Evolutionary conservation across 2,888 invertebrate genomes (phyloP).

Genomic region (Metellina segmentata): DNA sequence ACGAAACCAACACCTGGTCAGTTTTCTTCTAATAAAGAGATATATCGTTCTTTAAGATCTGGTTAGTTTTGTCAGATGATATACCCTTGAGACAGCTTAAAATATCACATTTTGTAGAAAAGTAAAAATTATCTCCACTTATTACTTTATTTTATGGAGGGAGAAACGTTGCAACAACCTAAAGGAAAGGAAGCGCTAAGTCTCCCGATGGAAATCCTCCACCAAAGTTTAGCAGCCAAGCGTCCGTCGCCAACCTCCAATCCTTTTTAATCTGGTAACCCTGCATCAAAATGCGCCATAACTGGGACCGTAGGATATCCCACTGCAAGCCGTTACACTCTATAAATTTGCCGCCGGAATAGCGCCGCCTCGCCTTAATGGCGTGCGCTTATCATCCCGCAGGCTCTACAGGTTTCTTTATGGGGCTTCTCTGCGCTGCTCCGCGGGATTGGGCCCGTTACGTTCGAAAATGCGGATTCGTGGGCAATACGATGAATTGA

Average conservation of each 20-base stretch:
- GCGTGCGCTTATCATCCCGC: constrained; percentile 69
- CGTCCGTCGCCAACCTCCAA: constrained; percentile 1
- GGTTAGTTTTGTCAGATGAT: too few relatives aligned
- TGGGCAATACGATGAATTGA: constrained; percentile 56
- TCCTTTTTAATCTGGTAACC: constrained; percentile 56
- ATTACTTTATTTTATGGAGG: too few relatives aligned
- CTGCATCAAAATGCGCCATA: constrained; percentile 58
- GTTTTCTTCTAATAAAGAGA: too few relatives aligned
- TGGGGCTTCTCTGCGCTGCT: constrained; percentile 23
- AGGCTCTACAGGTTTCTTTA: constrained; percentile 74
- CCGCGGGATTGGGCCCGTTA: neutral
- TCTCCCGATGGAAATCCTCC: neutral
- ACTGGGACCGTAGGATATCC: constrained; percentile 68
- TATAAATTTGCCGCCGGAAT: constrained; percentile 75
- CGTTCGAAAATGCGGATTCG: constrained; percentile 30
- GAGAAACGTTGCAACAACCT: neutral
- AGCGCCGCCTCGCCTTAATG: constrained; percentile 68
- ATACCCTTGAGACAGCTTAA: too few relatives aligned
- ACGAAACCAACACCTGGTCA: too few relatives aligned
- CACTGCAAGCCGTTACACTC: constrained; percentile 74
- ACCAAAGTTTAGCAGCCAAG: constrained; percentile 16
- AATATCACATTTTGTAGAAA: too few relatives aligned
- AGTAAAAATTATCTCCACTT: too few relatives aligned
- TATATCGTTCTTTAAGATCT: too few relatives aligned
- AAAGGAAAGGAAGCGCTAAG: neutral